Base-by-base conservation (phyloP, 2,797 vertebrate genomes). In the Margarornis squamiger region DNA sequence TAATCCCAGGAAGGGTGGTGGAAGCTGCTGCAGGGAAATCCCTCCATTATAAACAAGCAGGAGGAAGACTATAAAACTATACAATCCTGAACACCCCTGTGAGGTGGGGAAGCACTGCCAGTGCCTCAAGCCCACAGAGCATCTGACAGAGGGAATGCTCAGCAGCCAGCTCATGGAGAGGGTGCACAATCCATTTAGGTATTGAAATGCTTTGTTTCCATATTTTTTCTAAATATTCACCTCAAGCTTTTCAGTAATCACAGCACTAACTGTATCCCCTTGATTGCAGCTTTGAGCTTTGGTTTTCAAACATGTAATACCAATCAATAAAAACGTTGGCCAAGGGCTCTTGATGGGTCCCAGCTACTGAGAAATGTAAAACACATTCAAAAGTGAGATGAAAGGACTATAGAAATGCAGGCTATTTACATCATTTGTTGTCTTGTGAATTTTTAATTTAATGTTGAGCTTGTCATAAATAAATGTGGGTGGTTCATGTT, bases 241-340 rank as follows among this genome's bases (percentile, higher is more conserved):
- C 68, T 95, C 92, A 48, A 34, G n/a, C 75, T 67, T 72, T 63
- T 59, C 74, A 58, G 81, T 68, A 91, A 96, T 89, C 63, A 94
- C 87, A 88, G 84, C 86, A 79, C 63, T 93, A 92, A 61, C 76
- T 55, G 73, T 32, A 79, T 38, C 76, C 55, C 59, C 77, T 87
- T 83, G 94, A 86, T 49, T 92, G 94, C 20, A 93, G 77, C 82
- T 84, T 86, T 92, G 87, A 89, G 93, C 66, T 59, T n/a, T 54
- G 46, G 59, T n/a, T 97, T 96, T 61, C 81, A 92, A 95, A 88
- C 21, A 73, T 1, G 23, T 51, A 92, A 87, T 76, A 92, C 88
- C 17, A 66, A 95, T 65, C 92, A 71, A 32, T 1, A 3, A 80
- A 79, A 68, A 51, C 5, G 24, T 1, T 54, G 49, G 70, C 38